Evolutionary conservation across 2,888 invertebrate species (phyloP), one percentile per base, ranked within the genome.

Genomic region (Abrostola tripartita): DNA sequence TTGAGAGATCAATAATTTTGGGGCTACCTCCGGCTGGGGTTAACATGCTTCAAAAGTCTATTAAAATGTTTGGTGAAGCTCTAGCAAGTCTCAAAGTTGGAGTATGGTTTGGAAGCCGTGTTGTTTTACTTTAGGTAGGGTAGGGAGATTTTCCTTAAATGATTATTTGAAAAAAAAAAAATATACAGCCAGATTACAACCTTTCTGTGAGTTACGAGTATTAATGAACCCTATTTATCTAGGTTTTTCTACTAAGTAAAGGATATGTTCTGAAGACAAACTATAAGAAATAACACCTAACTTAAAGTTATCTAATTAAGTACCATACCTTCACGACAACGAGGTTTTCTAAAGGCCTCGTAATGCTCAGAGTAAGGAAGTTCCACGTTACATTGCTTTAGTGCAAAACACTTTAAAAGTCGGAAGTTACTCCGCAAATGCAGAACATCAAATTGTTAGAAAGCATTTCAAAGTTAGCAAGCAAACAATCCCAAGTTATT

Each of bases 1-100:
- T 62, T 49, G 74, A 59, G 61, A 71, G 78, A 79, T 79, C 79
- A 78, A 79, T 79, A 79, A 70, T 76, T 76, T 79, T 74, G 81
- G 79, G 73, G 70, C 38, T 67, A 68, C 68, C 68, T 78, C 62
- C 61, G 67, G 50, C 73, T 58, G 57, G 57, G 38, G 42, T 52
- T 54, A 60, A 56, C 65, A 57, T 61, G 71, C 47, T 61, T 61
- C 61, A 59, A 38, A 71, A 61, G 49, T 55, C 52, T 62, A 67
- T 64, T 65, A 63, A 58, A 71, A 59, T 76, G 63, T 72, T 79
- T 68, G 62, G 37, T 55, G 55, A 52, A 52, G 65, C 52, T 42
- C 55, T 6, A 12, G 7, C 1, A 37, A 35, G 42, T 50, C 55
- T 53, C 55, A 40, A 41, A 54, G 58, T 62, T 38, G 11, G 8